Base-by-base conservation (phyloP, 1,140 invertebrate genomes). In the Triops cancriformis region DNA sequence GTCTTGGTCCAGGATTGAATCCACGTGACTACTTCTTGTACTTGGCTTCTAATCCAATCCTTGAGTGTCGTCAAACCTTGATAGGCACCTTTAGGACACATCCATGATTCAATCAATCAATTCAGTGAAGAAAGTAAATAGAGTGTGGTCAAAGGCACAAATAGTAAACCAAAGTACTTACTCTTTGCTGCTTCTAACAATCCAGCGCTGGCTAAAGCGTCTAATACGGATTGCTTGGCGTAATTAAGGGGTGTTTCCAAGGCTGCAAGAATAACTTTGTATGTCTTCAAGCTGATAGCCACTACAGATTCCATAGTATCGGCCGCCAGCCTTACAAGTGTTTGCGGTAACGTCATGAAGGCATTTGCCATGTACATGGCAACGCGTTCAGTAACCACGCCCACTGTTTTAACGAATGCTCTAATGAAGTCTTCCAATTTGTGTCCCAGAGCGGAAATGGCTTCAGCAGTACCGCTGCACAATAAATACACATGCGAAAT, bases 341-440 rank as follows among this genome's bases (percentile, higher is more conserved):
- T 41, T 26, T 43, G 42, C 12, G 51, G 23, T 7, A 41, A 1
- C 2, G 31, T 11, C n/a, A 41, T 37, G 41, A 87, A 80, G 18
- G 88, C 81, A 78, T 89, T 88, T 0, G 86, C 84, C 3, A 89
- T 80, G 0, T 86, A 81, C 42, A 86, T 86, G 37, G 87, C 83
- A 14, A 91, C 83, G 79, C 90, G 88, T 77, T 92, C 88, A 3
- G 93, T 81, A 79, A 91, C 89, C 6, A 88, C 87, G 79, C 90
- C 89, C 81, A 90, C 87, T 77, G 87, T 83, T 72, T 78, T 81
- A 78, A 73, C 81, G 72, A 26, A 80, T 5, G 84, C 81, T 1
- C 83, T 77, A 5, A 80, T 42, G n/a, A 75, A 27, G 26, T 77
- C 77, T 73, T 51, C 73, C n/a, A 77, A 72, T 41, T 74, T 26